These are phyloP conservation scores for Caiman crocodilus DNA, from an alignment of 2,797 vertebrate genomes.

Conservation along the genomic window DNA sequence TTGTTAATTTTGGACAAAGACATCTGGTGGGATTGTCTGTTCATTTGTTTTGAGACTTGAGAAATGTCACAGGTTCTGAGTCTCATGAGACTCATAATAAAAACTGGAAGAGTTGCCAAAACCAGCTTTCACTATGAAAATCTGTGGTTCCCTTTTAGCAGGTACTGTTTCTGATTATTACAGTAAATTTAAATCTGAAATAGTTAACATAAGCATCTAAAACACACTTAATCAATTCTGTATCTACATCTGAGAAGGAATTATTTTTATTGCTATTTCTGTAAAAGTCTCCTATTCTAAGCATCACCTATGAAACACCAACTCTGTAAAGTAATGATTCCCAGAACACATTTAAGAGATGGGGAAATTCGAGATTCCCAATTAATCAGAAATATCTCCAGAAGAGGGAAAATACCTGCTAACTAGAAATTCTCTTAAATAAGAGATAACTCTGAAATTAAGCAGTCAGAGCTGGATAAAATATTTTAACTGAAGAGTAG, in stretches of 20 bases:
- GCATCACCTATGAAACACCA: neutral
- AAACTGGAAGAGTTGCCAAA: neutral
- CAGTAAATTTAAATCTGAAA: constrained; percentile 34
- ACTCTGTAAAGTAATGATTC: neutral
- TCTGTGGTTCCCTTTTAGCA: constrained; percentile 14
- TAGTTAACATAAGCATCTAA: neutral
- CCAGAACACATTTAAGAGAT: neutral
- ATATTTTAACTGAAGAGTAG: constrained; percentile 13
- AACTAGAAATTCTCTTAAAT: constrained; percentile 24
- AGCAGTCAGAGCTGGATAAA: constrained; percentile 10
- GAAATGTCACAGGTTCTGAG: neutral
- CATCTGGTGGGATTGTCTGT: neutral
- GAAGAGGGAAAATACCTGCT: constrained; percentile 32
- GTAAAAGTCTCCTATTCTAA: neutral
- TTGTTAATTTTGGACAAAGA: neutral
- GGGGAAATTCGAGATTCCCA: constrained; percentile 3
- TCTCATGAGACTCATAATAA: neutral
- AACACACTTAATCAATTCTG: neutral
- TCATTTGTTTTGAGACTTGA: neutral
- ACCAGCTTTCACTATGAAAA: neutral
- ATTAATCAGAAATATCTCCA: constrained; percentile 41
- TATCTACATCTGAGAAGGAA: neutral
- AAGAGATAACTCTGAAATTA: constrained; percentile 12
- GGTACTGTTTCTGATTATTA: neutral
- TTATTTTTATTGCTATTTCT: neutral